Evolutionary conservation across 2,797 vertebrate genomes (phyloP), one percentile per base, ranked within the genome.

Genomic region (Amblyopsis hoosieri): DNA sequence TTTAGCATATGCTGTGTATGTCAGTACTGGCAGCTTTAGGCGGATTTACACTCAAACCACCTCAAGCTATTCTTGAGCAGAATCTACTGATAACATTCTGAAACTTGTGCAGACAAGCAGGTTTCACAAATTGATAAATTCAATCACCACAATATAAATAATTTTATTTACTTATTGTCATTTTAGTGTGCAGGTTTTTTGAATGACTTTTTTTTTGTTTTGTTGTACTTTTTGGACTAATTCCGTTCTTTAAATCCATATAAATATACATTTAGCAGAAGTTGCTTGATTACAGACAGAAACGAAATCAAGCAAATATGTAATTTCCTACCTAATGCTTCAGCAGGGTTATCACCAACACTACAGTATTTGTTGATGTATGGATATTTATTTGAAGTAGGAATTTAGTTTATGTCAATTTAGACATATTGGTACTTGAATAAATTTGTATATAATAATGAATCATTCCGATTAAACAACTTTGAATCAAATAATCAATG

Each of bases 1-100:
- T 92, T 93, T 92, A 92, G 91, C 93, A 94, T 93, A 93, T 89
- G 91, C 89, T 88, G 82, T 85, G 88, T 89, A 87, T 90, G 89
- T 92, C 89, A 90, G 88, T 85, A 85, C 87, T 91, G 90, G 86
- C 88, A 90, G 92, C 90, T 92, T 93, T 91, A 86, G 88, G 85
- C 86, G 85, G 91, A 92, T 93, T 93, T 92, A 90, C 85, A 88
- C 90, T 90, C 87, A 89, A 88, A 92, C 90, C 88, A 91, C 92
- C 91, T 93, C 89, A 79, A 93, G 92, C 89, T 82, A 92, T 92
- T 90, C 90, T 91, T 83, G 72, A 90, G 91, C 91, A 87, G 83
- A 91, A 90, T 90, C 87, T 82, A 81, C 87, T 82, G 93, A 94
- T 93, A 94, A 92, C 90, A 91, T 92, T 92, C 76, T 66, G 57